Base-by-base conservation (phyloP, 2,113 vertebrate genomes). In the Epinephelus moara region DNA sequence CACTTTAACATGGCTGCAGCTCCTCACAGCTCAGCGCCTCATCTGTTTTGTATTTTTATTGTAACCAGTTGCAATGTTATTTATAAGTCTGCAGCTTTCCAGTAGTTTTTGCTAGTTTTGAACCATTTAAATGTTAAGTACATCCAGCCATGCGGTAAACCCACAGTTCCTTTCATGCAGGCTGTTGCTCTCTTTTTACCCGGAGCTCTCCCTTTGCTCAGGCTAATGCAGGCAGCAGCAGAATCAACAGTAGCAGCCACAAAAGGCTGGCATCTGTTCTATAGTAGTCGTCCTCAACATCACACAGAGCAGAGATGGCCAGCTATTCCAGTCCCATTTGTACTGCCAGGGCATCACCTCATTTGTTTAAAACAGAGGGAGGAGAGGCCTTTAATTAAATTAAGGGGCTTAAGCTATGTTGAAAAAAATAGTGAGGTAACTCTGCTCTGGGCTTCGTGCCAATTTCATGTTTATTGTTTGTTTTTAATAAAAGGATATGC, bases 41-140 rank as follows among this genome's bases (percentile, higher is more conserved):
- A 97, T 97, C 96, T 97, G 97, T 95, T 97, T 98, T 96, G 96
- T 96, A 96, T 98, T 93, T 97, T 90, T 89, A 89, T 94, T 96
- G 96, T 96, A 97, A 97, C 96, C 96, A 96, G 97, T 97, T 96
- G 95, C 93, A 94, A 95, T 93, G 96, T 96, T 98, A 98, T 98
- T 98, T 98, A 99, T 98, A 98, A 97, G 95, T 96, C 95, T 96
- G 95, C 95, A 96, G 88, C 94, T 96, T 96, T 96, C 95, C 96
- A 97, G 96, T 96, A 96, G 96, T 96, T 94, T 89, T 87, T 95
- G 96, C 93, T 87, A 97, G 94, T 97, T 96, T 96, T 96, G 95
- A 97, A 96, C 96, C 95, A 86, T 97, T 97, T 96, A 95, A 90
- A 95, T 95, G 94, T 96, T 97, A 98, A 98, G 95, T 95, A 96